Percentiles rank a stretch among this genome's conserved stretches.
phyloP scores from a whole-genome alignment of 2,797 vertebrate genomes.

The Ataeniobius toweri region DNA sequence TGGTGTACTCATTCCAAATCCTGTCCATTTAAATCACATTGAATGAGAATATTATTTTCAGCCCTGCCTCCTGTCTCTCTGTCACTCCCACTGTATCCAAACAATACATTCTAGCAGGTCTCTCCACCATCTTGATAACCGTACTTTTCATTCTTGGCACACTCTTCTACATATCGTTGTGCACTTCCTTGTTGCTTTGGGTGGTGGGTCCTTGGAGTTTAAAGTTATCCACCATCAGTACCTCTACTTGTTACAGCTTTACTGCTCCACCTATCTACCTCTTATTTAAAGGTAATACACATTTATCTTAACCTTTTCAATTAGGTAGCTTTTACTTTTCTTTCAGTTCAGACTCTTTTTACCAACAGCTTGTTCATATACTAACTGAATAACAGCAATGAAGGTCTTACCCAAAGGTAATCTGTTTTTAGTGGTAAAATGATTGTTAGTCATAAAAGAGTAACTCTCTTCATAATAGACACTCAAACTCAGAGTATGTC shows the following conservation, averaged over 20 bases:
- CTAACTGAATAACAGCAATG: not conserved
- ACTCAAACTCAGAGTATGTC: constrained; percentile 64
- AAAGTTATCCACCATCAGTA: too few relatives aligned
- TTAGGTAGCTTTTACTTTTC: not conserved
- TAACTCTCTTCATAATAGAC: constrained; percentile 13
- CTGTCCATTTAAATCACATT: not conserved
- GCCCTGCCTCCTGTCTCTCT: too few relatives aligned
- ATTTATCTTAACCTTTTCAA: not conserved
- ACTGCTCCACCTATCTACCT: not conserved
- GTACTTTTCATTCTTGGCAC: not conserved
- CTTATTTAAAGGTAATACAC: not conserved
- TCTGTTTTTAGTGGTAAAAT: not conserved
- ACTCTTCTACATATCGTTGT: not conserved
- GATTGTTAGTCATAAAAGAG: not conserved
- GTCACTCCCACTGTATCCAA: too few relatives aligned
- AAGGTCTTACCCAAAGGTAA: not conserved
- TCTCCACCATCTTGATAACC: too few relatives aligned
- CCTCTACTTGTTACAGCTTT: not conserved
- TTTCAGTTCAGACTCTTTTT: not conserved
- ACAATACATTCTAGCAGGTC: too few relatives aligned
- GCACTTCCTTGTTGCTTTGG: not conserved
- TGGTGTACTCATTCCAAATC: not conserved
- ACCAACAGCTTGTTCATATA: too few relatives aligned
- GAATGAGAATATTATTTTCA: not conserved
- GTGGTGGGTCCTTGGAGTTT: not conserved